These are phyloP conservation scores for Zoanthus solanderi DNA, from an alignment of 92 coral and sea anemone species.

Conservation along the genomic window DNA sequence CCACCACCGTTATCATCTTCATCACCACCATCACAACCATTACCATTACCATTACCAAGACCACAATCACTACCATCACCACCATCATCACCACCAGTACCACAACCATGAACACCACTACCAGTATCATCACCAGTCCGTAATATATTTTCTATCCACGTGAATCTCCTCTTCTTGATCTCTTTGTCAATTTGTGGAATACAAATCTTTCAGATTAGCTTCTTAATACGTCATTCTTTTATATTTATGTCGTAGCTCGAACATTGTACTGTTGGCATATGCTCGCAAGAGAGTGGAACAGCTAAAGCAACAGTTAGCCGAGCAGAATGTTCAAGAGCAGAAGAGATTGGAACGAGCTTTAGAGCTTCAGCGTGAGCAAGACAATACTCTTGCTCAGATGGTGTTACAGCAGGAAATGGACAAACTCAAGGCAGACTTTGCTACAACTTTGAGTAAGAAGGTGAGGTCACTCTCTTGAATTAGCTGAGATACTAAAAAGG, in stretches of 20 bases:
- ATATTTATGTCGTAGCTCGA: conserved; percentile 58
- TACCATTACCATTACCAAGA: too few relatives aligned
- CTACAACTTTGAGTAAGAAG: conserved; percentile 73
- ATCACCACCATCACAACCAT: not conserved
- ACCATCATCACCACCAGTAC: too few relatives aligned
- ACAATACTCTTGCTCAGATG: conserved; percentile 85
- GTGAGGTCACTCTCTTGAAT: conserved; percentile 26
- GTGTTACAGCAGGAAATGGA: conserved; percentile 87
- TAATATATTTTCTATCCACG: not conserved
- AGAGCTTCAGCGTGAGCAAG: conserved; percentile 81
- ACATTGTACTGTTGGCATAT: conserved; percentile 86
- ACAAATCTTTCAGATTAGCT: not conserved
- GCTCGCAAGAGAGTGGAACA: conserved; percentile 95
- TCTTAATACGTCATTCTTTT: not conserved
- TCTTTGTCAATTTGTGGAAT: too few relatives aligned
- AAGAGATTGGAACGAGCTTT: conserved; percentile 85
- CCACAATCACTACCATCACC: too few relatives aligned
- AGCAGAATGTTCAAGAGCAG: conserved; percentile 81
- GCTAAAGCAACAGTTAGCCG: conserved; percentile 74
- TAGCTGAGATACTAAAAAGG: too few relatives aligned
- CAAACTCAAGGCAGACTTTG: conserved; percentile 81
- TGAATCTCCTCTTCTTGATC: not conserved
- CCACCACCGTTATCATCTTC: not conserved
- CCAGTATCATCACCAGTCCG: not conserved
- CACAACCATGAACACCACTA: not conserved